Evolutionary conservation across 2,797 vertebrate genomes (phyloP), one percentile per base, ranked within the genome.

Genomic region (Borostomias antarcticus): DNA sequence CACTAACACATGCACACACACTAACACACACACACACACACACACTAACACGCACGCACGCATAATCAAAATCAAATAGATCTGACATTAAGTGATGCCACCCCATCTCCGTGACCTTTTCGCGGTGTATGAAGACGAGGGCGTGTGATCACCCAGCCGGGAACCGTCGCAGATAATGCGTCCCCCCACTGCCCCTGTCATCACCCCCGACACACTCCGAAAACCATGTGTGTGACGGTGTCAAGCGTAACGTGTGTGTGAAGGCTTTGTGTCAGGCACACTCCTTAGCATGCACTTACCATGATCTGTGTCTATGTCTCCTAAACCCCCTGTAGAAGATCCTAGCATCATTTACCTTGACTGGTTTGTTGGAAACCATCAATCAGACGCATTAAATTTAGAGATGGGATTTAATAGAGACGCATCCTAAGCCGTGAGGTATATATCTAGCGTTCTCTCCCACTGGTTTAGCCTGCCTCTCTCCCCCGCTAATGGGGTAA

Each of bases 41-140:
- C n/a, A n/a, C n/a, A n/a, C n/a, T n/a, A n/a, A n/a, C n/a, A n/a
- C n/a, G n/a, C n/a, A n/a, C n/a, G n/a, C n/a, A n/a, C n/a, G n/a
- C n/a, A 48, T 40, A 67, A 59, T 64, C 61, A 68, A 29, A 62
- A 82, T 82, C 79, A 73, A 62, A 72, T 74, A 75, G 76, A 81
- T 73, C 71, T 78, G 72, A 77, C 68, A 77, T 19, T 68, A 63
- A 62, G 48, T 30, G 67, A 54, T 72, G 65, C 62, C 65, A 72
- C 62, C 54, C 69, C 65, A 56, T 40, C 56, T 43, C n/a, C 25
- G 54, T 79, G 77, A 73, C 75, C 75, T 73, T 77, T 77, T 3
- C 53, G 62, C n/a, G n/a, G 19, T 47, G 15, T 69, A 47, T 28
- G 67, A 64, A 60, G 52, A 54, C 33, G 54, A 57, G n/a, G 32